These are phyloP conservation scores for Frankliniella intonsa DNA, from an alignment of 2,888 invertebrate species.

Conservation along the genomic window DNA sequence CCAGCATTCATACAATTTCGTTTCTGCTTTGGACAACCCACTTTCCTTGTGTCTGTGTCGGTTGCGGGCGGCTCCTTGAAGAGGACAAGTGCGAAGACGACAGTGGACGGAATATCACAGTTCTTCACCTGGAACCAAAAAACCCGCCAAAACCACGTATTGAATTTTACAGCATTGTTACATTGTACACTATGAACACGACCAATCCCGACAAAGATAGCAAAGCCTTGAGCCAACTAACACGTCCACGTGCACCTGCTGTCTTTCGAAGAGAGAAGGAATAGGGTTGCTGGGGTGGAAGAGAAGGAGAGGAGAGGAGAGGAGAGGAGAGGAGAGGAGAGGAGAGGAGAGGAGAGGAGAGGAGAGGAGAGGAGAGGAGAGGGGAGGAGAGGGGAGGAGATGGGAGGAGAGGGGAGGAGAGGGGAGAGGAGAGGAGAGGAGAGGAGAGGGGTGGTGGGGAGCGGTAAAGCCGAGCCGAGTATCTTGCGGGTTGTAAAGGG, in stretches of 20 bases:
- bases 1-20: background rate
- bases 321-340: background rate
- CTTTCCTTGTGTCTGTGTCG: too few relatives aligned
- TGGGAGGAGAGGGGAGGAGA: background rate
- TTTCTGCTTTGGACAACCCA: background rate
- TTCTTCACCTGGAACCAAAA: slow-evolving; percentile 6
- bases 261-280: background rate
- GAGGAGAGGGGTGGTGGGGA: background rate
- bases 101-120: slow-evolving; percentile 6
- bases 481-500: slow-evolving; percentile 3
- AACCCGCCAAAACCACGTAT: too few relatives aligned
- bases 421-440: background rate
- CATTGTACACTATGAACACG: too few relatives aligned
- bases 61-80: background rate
- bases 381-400: background rate
- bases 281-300: too few relatives aligned
- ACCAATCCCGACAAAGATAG: too few relatives aligned
- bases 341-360: background rate
- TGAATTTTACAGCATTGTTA: too few relatives aligned
- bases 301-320: too few relatives aligned
- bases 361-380: background rate
- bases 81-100: background rate
- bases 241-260: too few relatives aligned
- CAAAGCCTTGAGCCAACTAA: too few relatives aligned
- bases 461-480: background rate